phyloP scores from a whole-genome alignment of 1,140 invertebrate species.

The Polypedilum pembai region DNA sequence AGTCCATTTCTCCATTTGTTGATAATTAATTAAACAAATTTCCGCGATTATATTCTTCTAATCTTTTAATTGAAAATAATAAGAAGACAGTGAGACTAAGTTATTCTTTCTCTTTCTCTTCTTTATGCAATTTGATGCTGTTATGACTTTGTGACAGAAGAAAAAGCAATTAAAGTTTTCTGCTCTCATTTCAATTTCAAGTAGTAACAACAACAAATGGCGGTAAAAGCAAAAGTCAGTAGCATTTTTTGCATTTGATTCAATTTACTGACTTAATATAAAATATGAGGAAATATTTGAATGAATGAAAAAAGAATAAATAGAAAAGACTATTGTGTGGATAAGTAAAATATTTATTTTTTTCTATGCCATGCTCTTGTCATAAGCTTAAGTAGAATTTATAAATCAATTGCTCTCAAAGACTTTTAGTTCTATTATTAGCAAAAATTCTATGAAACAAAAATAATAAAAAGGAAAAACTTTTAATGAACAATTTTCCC shows the following conservation, averaged over 20 bases:
- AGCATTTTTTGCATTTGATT: conserved; percentile 6
- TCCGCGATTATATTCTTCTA: not conserved
- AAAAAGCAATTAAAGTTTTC: conserved; percentile 18
- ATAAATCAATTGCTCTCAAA: too few relatives aligned
- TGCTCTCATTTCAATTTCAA: not conserved
- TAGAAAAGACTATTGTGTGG: too few relatives aligned
- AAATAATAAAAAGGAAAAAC: not conserved
- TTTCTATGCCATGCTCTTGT: too few relatives aligned
- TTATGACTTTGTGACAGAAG: not conserved
- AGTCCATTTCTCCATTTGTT: not conserved
- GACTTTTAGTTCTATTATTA: too few relatives aligned
- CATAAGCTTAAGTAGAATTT: too few relatives aligned
- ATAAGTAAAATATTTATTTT: too few relatives aligned
- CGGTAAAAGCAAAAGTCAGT: not conserved
- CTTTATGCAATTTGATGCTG: not conserved
- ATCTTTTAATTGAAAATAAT: conserved; percentile 8
- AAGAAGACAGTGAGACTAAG: not conserved
- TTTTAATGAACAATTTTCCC: conserved; percentile 13
- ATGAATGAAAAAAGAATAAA: too few relatives aligned
- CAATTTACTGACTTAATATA: not conserved
- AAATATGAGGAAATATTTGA: conserved; percentile 10
- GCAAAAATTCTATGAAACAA: not conserved
- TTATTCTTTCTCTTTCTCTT: not conserved
- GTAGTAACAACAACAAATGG: not conserved
- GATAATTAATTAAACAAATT: conserved; percentile 15